phyloP scores from a whole-genome alignment of 2,113 vertebrate species.

The Tangachromis dhanisi region DNA sequence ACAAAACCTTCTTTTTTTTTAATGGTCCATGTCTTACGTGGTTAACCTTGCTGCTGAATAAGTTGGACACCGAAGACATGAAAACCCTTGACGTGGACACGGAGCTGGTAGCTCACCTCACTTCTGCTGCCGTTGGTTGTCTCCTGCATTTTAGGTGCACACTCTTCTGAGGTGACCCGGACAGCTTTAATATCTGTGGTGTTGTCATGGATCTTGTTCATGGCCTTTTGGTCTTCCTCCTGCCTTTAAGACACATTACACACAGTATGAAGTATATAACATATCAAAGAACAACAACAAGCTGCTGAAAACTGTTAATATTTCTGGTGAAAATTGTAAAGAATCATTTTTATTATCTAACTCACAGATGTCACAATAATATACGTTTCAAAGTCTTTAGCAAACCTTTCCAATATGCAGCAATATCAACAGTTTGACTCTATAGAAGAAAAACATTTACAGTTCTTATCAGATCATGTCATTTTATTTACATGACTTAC shows the following conservation, averaged over 20 bases:
- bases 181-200: not conserved
- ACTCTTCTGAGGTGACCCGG: not conserved
- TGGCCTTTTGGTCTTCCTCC: not conserved
- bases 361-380: not conserved
- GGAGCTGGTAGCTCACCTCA: slow-evolving; percentile 22
- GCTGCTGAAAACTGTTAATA: not conserved
- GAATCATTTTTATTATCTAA: not conserved
- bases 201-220: not conserved
- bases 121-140: not conserved
- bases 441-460: not conserved
- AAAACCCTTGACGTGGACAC: not conserved
- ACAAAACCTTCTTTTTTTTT: not conserved
- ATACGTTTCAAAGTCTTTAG: not conserved
- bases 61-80: not conserved
- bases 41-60: not conserved
- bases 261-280: not conserved
- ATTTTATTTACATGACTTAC: slow-evolving; percentile 1
- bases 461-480: not conserved
- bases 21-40: not conserved
- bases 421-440: not conserved
- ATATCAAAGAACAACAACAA: not conserved
- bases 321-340: not conserved
- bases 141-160: not conserved
- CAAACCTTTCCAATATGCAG: not conserved
- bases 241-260: not conserved